These are phyloP conservation scores for Pleuronectes platessa DNA, from an alignment of 2,113 vertebrate species.

Conservation along the genomic window DNA sequence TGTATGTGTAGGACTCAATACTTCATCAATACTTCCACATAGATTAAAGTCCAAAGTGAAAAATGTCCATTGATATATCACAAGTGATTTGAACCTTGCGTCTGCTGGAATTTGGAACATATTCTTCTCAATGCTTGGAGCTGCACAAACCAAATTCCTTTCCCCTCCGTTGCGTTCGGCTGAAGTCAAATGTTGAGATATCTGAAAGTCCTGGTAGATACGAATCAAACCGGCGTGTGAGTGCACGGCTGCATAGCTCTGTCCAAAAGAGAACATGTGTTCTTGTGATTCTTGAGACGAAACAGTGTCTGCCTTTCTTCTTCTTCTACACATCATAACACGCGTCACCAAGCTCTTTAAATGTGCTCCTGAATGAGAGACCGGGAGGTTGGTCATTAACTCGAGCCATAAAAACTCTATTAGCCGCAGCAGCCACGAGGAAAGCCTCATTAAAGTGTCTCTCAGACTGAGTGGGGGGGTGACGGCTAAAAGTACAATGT, in stretches of 20 bases:
- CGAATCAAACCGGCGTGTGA: slow-evolving; percentile 19
- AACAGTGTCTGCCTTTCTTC: slow-evolving; percentile 9
- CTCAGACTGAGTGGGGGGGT: neutral
- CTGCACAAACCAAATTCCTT: slow-evolving; percentile 33
- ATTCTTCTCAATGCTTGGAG: neutral
- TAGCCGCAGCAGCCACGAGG: neutral
- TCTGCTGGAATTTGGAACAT: neutral
- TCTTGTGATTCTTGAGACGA: neutral
- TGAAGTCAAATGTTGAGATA: slow-evolving; percentile 2
- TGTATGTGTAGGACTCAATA: neutral
- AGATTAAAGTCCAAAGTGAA: neutral
- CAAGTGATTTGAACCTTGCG: neutral
- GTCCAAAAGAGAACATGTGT: neutral
- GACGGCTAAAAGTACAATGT: neutral
- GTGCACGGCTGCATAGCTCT: neutral
- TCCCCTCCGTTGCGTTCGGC: slow-evolving; percentile 2
- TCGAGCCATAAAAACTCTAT: neutral
- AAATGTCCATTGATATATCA: no score
- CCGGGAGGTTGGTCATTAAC: neutral
- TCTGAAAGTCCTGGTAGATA: slow-evolving; percentile 1
- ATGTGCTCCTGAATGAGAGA: neutral
- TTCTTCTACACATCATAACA: neutral
- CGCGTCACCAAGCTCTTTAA: neutral
- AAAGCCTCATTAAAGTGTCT: neutral
- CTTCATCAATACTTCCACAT: neutral